Evolutionary conservation across 2,888 invertebrate species (phyloP).

Genomic region (Hirtodrosophila confusa): DNA sequence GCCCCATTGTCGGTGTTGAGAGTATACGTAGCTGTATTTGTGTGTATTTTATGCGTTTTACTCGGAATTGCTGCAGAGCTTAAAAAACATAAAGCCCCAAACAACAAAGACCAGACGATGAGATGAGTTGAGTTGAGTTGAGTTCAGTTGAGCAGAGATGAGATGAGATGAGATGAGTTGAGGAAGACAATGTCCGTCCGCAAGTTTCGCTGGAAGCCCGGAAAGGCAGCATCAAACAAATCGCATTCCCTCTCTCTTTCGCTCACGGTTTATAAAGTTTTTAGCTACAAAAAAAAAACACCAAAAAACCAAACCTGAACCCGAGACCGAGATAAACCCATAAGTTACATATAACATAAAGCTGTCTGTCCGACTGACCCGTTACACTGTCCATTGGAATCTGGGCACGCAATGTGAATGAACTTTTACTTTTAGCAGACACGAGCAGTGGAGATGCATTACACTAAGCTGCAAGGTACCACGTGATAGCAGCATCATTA

Average conservation of each 20-base stretch:
- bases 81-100: conserved; percentile 36
- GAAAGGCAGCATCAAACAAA: conserved; percentile 39
- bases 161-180: conserved; percentile 5
- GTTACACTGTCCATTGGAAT: conserved; percentile 17
- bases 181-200: conserved; percentile 41
- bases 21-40: conserved; percentile 7
- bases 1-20: conserved; percentile 15
- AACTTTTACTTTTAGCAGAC: conserved; percentile 71
- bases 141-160: not conserved
- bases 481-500: conserved; percentile 57
- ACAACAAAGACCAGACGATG: conserved; percentile 1
- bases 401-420: conserved; percentile 62
- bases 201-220: conserved; percentile 45
- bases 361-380: conserved; percentile 8
- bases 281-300: too few species aligned
- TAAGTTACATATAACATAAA: conserved; percentile 48
- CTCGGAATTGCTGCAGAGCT: conserved; percentile 53
- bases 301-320: conserved; percentile 12
- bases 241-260: not conserved
- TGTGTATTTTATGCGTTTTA: conserved; percentile 53
- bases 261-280: too few species aligned
- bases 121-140: not conserved
- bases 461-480: conserved; percentile 50
- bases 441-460: conserved; percentile 19
- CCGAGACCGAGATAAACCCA: conserved; percentile 48